Evolutionary conservation across 2,888 invertebrate genomes (phyloP), one percentile per base, ranked within the genome.

Genomic region (Iselma pallidipennis): DNA sequence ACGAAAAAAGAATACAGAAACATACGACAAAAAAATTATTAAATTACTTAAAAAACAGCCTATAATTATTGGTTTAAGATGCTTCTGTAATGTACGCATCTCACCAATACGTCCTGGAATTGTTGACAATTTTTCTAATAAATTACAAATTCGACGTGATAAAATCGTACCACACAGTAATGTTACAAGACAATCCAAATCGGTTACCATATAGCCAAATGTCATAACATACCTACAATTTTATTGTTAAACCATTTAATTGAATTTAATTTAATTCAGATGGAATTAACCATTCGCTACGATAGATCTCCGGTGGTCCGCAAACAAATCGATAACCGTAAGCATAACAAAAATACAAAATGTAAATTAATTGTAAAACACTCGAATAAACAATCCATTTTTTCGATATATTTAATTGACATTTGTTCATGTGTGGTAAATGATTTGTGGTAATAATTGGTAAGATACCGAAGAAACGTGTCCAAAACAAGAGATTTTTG

Each of bases 201-300:
- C 48, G 4, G 55, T 23, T 12, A 48, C 45, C 55, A 55, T 55
- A 48, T 55, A 55, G 6, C 55, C 55, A 23, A 55, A 14, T 7
- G 55, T 48, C 48, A 55, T 55, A 2, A 55, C 55, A 29, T 48
- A 55, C 55, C 55, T 55, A 14, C 4, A 53, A 51, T 28, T 26
- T 7, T 12, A 25, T 4, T 19, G 5, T n/a, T n/a, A n/a, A n/a
- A n/a, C n/a, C n/a, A n/a, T n/a, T n/a, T n/a, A 16, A 25, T 50
- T 37, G 1, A 21, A 2, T n/a, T 23, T 4, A 2, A 50, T 25
- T 25, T 6, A 51, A 51, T 28, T 51, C 12, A 2, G 10, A 25
- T 16, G 7, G 10, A 7, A 12, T 29, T 14, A 5, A 51, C 51
- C 51, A 51, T 28, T 51, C 51, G 26, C 28, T 51, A 5, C 2